These are phyloP conservation scores for Aporophyla nigra DNA, from an alignment of 2,888 invertebrate genomes.

Conservation along the genomic window DNA sequence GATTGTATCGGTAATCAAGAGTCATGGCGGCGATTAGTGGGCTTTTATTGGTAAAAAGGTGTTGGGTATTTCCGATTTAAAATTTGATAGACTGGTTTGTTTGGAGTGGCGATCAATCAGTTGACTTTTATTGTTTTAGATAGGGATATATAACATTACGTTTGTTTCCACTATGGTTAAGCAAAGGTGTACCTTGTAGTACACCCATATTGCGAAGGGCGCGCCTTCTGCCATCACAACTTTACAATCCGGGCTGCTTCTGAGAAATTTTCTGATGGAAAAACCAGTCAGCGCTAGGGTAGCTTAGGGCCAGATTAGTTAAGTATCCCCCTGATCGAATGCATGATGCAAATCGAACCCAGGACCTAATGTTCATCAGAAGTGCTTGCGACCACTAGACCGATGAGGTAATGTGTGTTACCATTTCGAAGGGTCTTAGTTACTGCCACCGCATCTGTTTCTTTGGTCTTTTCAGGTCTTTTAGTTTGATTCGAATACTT, in stretches of 20 bases:
- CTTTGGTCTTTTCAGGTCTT: not conserved
- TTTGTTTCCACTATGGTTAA: not conserved
- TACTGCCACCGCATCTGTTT: not conserved
- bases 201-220: not conserved
- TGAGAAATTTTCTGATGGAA: no score
- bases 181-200: not conserved
- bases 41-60: slow-evolving; percentile 47
- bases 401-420: not conserved
- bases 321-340: no score
- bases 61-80: slow-evolving; percentile 31
- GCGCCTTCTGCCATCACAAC: not conserved
- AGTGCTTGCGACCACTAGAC: not conserved
- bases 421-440: not conserved
- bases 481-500: not conserved
- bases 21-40: slow-evolving; percentile 51
- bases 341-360: not conserved
- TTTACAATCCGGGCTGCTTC: not conserved
- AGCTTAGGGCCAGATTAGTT: no score
- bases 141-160: not conserved
- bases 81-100: slow-evolving; percentile 24
- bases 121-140: not conserved
- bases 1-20: slow-evolving; percentile 42
- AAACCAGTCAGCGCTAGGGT: no score
- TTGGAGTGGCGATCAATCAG: not conserved
- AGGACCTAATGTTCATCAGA: not conserved